Evolutionary conservation across 2,888 invertebrate genomes (phyloP), one percentile per base, ranked within the genome.

Genomic region (Villa cingulata): DNA sequence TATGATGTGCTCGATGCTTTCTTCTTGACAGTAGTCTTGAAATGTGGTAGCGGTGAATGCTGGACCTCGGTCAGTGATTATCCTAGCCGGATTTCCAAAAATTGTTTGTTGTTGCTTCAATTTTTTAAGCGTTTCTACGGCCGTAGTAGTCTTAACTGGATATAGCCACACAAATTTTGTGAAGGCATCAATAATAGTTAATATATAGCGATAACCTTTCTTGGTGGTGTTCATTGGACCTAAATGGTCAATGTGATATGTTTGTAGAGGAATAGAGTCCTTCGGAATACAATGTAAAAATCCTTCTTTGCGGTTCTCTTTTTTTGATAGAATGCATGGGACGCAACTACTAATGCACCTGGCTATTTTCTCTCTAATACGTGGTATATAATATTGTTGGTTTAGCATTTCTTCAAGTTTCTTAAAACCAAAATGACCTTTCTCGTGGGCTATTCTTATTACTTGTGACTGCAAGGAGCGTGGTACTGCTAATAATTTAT

Each of bases 281-380:
- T 58, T 58, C 7, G 43, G 48, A 14, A 61, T 55, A 23, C 48
- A 46, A 38, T 59, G 55, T 15, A 62, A 43, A 19, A 48, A 49
- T 15, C 59, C 57, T 48, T 57, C 57, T 5, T 17, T 4, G 2
- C 65, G 63, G 3, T 43, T 48, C 44, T 64, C 53, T 18, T 40
- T 38, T 32, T 48, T 48, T 10, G 32, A 36, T 3, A 54, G 38
- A 12, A 55, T 55, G 29, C 52, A 54, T 4, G 39, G 27, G 2
- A 56, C 34, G 43, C 54, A 53, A 17, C 48, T 53, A 2, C 19
- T 36, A 7, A 49, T 52, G 4, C 41, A 15, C 14, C 43, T 36
- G 9, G 38, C 19, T 10, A 53, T 49, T 44, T 55, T 55, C 4
- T 36, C 32, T 27, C 47, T 45, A 3, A 55, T 23, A 18, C 51